Evolutionary conservation across 2,888 invertebrate species (phyloP).

Genomic region (Andrena bicolor): DNA sequence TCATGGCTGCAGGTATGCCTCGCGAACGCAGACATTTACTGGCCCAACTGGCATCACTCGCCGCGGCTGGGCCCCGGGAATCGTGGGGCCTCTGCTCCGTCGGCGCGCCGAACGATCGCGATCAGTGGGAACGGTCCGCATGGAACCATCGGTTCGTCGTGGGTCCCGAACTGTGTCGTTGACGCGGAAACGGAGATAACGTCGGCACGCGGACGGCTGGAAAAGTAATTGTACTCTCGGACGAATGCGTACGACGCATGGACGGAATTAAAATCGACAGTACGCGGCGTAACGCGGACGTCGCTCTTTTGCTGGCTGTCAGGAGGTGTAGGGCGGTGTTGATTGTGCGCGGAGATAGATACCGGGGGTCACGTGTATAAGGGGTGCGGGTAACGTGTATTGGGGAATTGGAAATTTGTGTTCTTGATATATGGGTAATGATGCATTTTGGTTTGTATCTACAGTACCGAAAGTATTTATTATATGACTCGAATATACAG

Average conservation of each 20-base stretch:
- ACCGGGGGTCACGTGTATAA: neutral
- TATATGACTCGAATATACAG: too few species aligned
- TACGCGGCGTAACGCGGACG: neutral
- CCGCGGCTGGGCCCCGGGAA: neutral
- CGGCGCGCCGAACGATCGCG: neutral
- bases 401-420: too few species aligned
- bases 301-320: neutral
- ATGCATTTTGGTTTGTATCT: too few species aligned
- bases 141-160: neutral
- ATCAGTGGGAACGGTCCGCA: neutral
- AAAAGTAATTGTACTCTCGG: neutral
- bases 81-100: neutral
- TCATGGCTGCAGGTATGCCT: conserved; percentile 65
- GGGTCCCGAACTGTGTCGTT: conserved; percentile 32
- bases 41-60: conserved; percentile 27
- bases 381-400: neutral
- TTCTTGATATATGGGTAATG: too few species aligned
- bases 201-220: conserved; percentile 10
- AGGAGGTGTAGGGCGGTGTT: neutral
- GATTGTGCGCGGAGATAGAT: neutral
- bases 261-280: conserved; percentile 1
- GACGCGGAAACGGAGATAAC: conserved; percentile 34
- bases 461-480: too few species aligned
- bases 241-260: neutral
- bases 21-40: conserved; percentile 30